These are phyloP conservation scores for Furnarius figulus DNA, from an alignment of 2,113 vertebrate genomes.

Conservation along the genomic window DNA sequence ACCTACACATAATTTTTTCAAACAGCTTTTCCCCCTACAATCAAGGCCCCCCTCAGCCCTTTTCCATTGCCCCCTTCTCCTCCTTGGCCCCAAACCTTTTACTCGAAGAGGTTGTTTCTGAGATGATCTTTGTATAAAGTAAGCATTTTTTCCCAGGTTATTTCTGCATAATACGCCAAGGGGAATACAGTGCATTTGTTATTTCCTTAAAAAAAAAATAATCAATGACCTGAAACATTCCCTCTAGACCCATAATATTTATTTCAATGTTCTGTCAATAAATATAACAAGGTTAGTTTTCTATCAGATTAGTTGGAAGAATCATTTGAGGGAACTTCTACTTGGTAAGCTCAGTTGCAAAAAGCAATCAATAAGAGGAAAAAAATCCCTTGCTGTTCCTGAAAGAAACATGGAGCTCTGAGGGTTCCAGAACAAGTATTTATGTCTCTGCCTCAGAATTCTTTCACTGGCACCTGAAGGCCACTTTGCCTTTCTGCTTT, in stretches of 20 bases:
- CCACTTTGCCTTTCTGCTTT: not conserved
- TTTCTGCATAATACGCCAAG: slow-evolving; percentile 89
- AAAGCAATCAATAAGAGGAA: slow-evolving; percentile 78
- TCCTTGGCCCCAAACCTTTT: not conserved
- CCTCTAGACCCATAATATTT: slow-evolving; percentile 88
- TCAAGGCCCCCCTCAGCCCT: not conserved
- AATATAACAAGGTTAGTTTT: slow-evolving; percentile 93
- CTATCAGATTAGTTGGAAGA: slow-evolving; percentile 84
- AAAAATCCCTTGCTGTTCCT: slow-evolving; percentile 51
- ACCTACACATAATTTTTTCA: not conserved
- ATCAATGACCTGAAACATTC: slow-evolving; percentile 88
- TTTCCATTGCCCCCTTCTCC: not conserved
- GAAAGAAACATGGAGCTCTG: slow-evolving; percentile 43
- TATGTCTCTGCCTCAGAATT: not conserved
- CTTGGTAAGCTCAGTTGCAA: slow-evolving; percentile 86
- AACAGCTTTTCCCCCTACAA: not conserved
- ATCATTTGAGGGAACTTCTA: slow-evolving; percentile 86
- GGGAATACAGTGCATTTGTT: slow-evolving; percentile 81
- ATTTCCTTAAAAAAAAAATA: slow-evolving; percentile 80
- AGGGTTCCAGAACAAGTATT: slow-evolving; percentile 35
- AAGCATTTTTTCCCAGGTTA: slow-evolving; percentile 94
- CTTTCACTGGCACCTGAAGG: not conserved
- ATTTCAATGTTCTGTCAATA: slow-evolving; percentile 95
- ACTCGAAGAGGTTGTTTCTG: slow-evolving; percentile 77
- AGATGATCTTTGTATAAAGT: slow-evolving; percentile 83